Evolutionary conservation across 2,888 invertebrate species (phyloP), one percentile per base, ranked within the genome.

Genomic region (Adelognathus sp.): DNA sequence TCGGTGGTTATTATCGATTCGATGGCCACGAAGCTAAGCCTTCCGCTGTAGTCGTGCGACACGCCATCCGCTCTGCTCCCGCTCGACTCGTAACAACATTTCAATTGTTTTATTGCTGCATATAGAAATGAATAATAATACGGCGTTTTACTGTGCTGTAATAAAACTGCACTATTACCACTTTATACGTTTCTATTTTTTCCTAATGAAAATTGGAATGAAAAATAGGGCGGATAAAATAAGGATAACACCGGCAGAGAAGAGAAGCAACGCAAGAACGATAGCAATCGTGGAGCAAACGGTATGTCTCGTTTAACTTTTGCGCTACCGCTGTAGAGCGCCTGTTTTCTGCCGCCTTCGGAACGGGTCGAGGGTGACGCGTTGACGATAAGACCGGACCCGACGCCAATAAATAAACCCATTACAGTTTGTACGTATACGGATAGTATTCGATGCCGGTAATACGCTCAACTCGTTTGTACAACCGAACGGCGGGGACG

Each of bases 401-500:
- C 72, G 61, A 77, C 75, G 76, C 69, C 74, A 80, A 81, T 82
- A 82, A 80, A 82, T 82, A 82, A 82, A 82, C 81, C 79, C 81
- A 82, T 82, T 82, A 82, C 81, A 73, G 44, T 70, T 64, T 80
- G 39, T 60, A 72, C 60, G 64, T 76, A 61, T 58, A 54, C 16
- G 54, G 39, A 52, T 39, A 54, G 39, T 54, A 52, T 54, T 52
- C 66, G 54, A 66, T 14, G 36, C 27, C 36, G 36, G 52, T 52
- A 36, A 11, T 11, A 60, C 29, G 2, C 33, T 44, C 41, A 56
- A 27, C 21, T 41, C 44, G 44, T 11, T 46, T 60, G 78, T 71
- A 76, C 46, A 61, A 52, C 39, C 50, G 36, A 54, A 56, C 16
- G 39, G 21, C 11, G 16, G 9, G 5, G 21, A n/a, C 31, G 5